A percentile compares a stretch with the other conserved stretches of the same genome.
phyloP scores from a whole-genome alignment of 1,140 invertebrate species.

The Alviniconcha marisindica region DNA sequence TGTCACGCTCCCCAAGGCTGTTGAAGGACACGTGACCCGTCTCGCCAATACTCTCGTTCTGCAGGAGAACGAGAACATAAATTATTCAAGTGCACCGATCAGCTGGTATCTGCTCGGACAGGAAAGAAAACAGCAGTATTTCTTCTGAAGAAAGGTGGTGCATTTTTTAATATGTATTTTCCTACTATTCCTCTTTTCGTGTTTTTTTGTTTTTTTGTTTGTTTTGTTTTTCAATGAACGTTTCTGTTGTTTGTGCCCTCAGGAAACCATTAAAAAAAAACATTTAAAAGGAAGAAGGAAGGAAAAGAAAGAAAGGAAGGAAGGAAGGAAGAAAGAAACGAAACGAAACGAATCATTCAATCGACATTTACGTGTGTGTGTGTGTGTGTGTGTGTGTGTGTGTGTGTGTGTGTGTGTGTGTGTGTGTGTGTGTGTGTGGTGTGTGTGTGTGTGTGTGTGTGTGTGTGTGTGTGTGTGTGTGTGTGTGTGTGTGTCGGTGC shows the following conservation, averaged over 20 bases:
- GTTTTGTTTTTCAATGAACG: too few relatives aligned
- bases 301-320: not conserved
- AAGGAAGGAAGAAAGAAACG: not conserved
- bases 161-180: too few relatives aligned
- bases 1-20: conserved; percentile 53
- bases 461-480: not conserved
- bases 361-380: not conserved
- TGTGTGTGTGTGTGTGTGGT: not conserved
- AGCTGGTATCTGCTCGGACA: too few relatives aligned
- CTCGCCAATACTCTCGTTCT: too few relatives aligned
- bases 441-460: conserved; percentile 9
- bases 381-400: not conserved
- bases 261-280: too few relatives aligned
- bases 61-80: too few relatives aligned
- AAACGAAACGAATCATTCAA: not conserved
- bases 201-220: too few relatives aligned
- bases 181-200: too few relatives aligned
- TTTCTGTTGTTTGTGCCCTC: too few relatives aligned
- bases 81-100: too few relatives aligned
- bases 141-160: too few relatives aligned
- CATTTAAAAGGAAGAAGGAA: not conserved
- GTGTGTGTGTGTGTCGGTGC: not conserved
- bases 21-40: conserved; percentile 62
- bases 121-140: too few relatives aligned
- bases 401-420: not conserved